Percentiles rank a stretch among this genome's conserved stretches.
These are phyloP conservation scores for Cataglyphis rosenhaueri DNA, from an alignment of 2,888 invertebrate genomes.

Conservation along the genomic window DNA sequence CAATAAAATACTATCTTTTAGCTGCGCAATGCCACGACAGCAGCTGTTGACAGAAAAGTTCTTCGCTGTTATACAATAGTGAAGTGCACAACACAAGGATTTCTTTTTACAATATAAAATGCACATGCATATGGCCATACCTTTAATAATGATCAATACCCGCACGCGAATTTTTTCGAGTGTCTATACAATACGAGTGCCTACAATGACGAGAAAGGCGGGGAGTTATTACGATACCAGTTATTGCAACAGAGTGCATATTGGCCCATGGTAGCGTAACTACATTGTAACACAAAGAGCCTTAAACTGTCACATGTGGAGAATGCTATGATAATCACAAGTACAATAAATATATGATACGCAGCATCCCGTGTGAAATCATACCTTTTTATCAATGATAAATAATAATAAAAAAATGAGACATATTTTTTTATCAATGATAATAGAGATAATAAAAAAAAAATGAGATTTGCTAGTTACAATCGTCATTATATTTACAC, in stretches of 20 bases:
- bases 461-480: neutral
- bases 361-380: constrained; percentile 8
- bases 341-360: neutral
- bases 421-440: neutral
- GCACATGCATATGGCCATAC: constrained; percentile 39
- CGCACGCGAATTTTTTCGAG: constrained; percentile 53
- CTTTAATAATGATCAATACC: constrained; percentile 55
- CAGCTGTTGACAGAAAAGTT: constrained; percentile 34
- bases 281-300: constrained; percentile 35
- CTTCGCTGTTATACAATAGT: neutral
- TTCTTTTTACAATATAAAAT: constrained; percentile 13
- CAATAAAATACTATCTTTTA: constrained; percentile 28
- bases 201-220: constrained; percentile 60
- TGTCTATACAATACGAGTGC: constrained; percentile 41
- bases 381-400: neutral
- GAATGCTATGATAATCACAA: constrained; percentile 11
- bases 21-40: constrained; percentile 3
- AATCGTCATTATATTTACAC: neutral
- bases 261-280: constrained; percentile 28
- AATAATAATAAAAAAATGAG: neutral
- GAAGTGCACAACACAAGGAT: constrained; percentile 3
- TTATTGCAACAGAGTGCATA: constrained; percentile 62
- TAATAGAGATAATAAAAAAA: neutral
- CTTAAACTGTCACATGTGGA: constrained; percentile 29
- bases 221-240: constrained; percentile 56